A percentile compares a stretch with the other conserved stretches of the same genome.
phyloP scores from a whole-genome alignment of 2,797 vertebrate genomes.

The Monodelphis domestica region DNA sequence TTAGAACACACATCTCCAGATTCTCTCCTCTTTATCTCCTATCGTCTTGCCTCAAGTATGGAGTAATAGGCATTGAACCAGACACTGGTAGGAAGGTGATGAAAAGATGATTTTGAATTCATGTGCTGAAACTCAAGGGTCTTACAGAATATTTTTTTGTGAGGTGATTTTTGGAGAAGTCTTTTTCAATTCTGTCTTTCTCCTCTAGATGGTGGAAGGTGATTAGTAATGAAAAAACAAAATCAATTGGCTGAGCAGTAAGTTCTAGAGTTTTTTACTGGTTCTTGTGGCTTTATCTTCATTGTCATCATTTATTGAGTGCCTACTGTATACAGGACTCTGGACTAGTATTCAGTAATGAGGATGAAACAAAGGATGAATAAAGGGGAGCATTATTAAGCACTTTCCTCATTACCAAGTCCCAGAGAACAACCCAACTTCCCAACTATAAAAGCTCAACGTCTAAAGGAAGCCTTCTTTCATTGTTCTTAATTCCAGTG shows the following conservation, averaged over 20 bases:
- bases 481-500: not conserved
- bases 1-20: not conserved
- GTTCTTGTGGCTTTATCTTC: not conserved
- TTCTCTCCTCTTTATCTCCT: not conserved
- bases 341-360: not conserved
- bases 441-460: not conserved
- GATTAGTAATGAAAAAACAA: conserved; percentile 53
- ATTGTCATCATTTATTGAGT: not conserved
- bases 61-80: not conserved
- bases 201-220: conserved; percentile 84
- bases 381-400: not conserved
- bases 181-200: not conserved
- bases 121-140: not conserved
- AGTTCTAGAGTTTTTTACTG: not conserved
- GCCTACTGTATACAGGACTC: not conserved
- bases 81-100: not conserved
- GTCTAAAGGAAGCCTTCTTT: not conserved
- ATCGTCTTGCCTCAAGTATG: not conserved
- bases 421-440: not conserved
- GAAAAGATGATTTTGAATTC: not conserved
- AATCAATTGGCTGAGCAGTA: not conserved
- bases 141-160: not conserved
- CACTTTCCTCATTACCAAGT: not conserved
- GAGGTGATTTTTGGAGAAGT: not conserved
- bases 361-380: not conserved